Evolutionary conservation across 2,888 invertebrate genomes (phyloP), one percentile per base, ranked within the genome.

Genomic region (Prenolepis imparis): DNA sequence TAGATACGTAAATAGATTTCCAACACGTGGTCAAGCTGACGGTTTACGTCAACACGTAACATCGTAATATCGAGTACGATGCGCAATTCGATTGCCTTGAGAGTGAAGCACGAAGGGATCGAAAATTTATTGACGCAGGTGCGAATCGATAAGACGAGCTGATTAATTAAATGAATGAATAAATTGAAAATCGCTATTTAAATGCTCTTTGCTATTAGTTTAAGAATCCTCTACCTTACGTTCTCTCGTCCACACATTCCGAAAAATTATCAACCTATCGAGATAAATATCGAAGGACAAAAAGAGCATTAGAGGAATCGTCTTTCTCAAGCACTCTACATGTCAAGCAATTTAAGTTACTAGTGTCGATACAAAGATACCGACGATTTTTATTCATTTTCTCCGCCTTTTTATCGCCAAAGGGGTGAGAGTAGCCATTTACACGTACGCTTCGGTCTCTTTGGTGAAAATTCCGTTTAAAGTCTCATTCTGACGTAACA

Each of bases 401-500:
- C 18, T 36, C 1, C 52, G 15, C 12, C 0, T n/a, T 6, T n/a
- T 52, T 21, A 55, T 12, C 5, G 18, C 15, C 52, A 70, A 70
- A 32, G 36, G 18, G 44, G 44, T 52, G 8, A 52, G 52, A n/a
- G 1, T 39, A 82, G 59, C 32, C 21, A 67, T 82, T 84, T 67
- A 82, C 72, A 73, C 83, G 28, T 41, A 66, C 61, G 59, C 21
- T 8, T 55, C 36, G 36, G 3, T 48, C 72, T 61, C 57, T 74
- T 52, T 18, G 12, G 32, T 57, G 24, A 68, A 64, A 80, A 52
- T 39, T 61, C 36, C 21, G 61, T 48, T 78, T 48, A 63, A 83
- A 72, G 74, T 82, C 75, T 70, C 36, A 73, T 66, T 88, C 86
- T 91, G 91, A 90, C 86, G 91, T 90, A 91, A 91, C 87, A 28